Percentiles rank a stretch among this genome's conserved stretches.
These are phyloP conservation scores for Hipposideros larvatus DNA, from an alignment of 2,797 vertebrate genomes.

Conservation along the genomic window DNA sequence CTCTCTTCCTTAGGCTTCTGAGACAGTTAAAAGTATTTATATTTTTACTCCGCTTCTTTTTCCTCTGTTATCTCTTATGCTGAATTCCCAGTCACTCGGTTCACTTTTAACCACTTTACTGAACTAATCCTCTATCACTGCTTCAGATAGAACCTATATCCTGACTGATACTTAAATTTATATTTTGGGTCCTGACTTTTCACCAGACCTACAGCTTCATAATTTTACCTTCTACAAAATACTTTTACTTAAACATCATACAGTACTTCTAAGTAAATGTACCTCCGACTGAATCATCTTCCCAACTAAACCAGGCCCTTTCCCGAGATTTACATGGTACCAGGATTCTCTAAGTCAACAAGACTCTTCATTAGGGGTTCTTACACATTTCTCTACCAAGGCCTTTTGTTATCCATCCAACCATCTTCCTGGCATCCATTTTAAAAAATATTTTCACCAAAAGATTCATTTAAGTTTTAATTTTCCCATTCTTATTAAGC, in stretches of 20 bases:
- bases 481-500: conserved; percentile 16
- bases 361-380: not conserved
- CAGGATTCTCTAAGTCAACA: not conserved
- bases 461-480: not conserved
- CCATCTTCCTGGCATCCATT: not conserved
- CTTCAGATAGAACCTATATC: not conserved
- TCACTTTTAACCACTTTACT: not conserved
- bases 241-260: not conserved
- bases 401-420: not conserved
- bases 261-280: conserved; percentile 9
- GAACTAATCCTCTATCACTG: not conserved
- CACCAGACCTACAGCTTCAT: not conserved
- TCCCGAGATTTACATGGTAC: not conserved
- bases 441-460: not conserved
- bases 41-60: not conserved
- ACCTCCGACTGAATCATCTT: not conserved
- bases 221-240: not conserved
- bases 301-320: not conserved
- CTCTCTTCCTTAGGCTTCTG: not conserved
- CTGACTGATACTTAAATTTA: not conserved
- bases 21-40: not conserved
- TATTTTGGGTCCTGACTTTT: conserved; percentile 19
- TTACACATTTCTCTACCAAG: not conserved
- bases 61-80: not conserved
- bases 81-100: not conserved